Conservation (phyloP, 1,140 invertebrate genomes). For the Brachionus koreanus region DNA sequence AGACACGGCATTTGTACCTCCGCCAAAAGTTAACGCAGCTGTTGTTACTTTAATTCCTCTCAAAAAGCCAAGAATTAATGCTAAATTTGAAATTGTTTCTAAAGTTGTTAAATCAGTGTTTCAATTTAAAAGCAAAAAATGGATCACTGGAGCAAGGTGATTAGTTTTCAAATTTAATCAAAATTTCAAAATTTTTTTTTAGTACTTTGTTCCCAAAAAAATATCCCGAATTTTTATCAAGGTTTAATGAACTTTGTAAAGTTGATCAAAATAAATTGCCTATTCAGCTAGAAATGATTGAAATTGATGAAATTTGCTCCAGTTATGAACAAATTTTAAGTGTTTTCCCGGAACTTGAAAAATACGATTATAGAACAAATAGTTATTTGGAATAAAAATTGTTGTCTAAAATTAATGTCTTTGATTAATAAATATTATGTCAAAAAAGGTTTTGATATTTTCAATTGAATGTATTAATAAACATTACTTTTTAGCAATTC, state of each 20-base stretch:
- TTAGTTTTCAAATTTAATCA: conserved; percentile 46
- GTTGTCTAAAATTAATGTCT: too few relatives aligned
- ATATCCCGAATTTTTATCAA: conserved; percentile 65
- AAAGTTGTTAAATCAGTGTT: conserved; percentile 83
- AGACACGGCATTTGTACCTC: conserved; percentile 80
- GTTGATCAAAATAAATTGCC: conserved; percentile 68
- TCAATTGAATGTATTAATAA: too few relatives aligned
- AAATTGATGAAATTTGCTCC: conserved; percentile 28
- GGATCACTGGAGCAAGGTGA: conserved; percentile 65
- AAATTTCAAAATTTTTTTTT: conserved; percentile 34
- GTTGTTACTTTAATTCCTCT: conserved; percentile 81
- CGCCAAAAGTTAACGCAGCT: conserved; percentile 90
- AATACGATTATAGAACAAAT: conserved; percentile 29
- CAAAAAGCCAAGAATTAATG: conserved; percentile 68
- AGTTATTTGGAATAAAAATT: background rate
- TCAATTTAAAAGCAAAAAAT: conserved; percentile 78
- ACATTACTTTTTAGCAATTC: too few relatives aligned
- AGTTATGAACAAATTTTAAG: conserved; percentile 19
- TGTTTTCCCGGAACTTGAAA: conserved; percentile 24
- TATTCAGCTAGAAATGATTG: conserved; percentile 47
- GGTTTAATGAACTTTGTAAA: conserved; percentile 70
- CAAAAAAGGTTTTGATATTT: background rate
- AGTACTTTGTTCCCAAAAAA: conserved; percentile 73
- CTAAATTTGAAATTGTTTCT: conserved; percentile 80
- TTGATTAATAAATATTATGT: too few relatives aligned